Evolutionary conservation across 2,113 vertebrate genomes (phyloP).

Genomic region (Macquaria ambigua): DNA sequence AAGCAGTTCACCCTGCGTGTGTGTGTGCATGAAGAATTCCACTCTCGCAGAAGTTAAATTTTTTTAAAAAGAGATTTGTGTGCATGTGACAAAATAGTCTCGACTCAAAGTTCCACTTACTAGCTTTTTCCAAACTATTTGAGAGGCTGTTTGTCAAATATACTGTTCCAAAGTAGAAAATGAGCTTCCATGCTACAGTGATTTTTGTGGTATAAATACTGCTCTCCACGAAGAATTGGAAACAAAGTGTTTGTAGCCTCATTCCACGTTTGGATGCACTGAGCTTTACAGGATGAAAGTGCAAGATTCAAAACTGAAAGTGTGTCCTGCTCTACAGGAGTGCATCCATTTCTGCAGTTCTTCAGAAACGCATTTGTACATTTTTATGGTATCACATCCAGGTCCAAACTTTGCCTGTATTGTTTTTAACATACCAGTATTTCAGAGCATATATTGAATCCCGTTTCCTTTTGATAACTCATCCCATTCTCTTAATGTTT

Average conservation of each 20-base stretch:
- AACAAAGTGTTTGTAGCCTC: background rate
- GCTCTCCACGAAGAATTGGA: background rate
- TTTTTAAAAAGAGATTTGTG: background rate
- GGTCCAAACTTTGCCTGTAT: background rate
- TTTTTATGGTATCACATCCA: background rate
- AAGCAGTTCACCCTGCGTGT: background rate
- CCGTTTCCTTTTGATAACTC: background rate
- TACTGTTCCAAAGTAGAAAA: no score
- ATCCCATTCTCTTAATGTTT: slow-evolving; percentile 1
- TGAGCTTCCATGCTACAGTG: background rate
- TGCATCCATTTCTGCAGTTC: background rate
- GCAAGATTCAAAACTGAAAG: background rate
- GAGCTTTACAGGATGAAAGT: background rate
- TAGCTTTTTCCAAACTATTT: background rate
- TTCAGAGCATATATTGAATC: background rate
- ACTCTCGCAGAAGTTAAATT: no score
- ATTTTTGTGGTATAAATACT: slow-evolving; percentile 4
- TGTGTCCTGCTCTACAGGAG: background rate
- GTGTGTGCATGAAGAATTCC: background rate
- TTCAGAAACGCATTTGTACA: background rate
- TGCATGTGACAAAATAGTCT: background rate
- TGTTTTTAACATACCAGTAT: background rate
- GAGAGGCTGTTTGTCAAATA: background rate
- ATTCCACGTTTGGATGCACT: background rate
- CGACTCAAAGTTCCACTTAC: background rate